phyloP scores from a whole-genome alignment of 2,888 invertebrate genomes.

The Dione juno region DNA sequence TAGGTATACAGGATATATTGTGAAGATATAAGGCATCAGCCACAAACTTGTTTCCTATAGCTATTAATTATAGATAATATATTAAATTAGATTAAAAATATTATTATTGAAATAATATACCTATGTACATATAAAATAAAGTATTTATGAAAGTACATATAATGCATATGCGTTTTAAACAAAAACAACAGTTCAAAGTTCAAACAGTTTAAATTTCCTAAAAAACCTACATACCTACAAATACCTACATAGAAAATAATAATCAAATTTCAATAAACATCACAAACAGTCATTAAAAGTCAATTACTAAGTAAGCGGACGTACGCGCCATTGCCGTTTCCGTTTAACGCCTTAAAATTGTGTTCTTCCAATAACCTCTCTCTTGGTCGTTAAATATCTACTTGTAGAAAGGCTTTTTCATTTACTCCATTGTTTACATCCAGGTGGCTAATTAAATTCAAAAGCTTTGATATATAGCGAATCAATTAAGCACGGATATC shows the following conservation, averaged over 20 bases:
- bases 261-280: slow-evolving; percentile 21
- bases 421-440: slow-evolving; percentile 49
- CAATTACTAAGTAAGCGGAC: slow-evolving; percentile 58
- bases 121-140: too few species aligned
- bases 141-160: too few species aligned
- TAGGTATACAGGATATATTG: too few species aligned
- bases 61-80: too few species aligned
- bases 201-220: too few species aligned
- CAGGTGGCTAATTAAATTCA: slow-evolving; percentile 76
- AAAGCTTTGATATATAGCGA: slow-evolving; percentile 61
- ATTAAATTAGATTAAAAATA: too few species aligned
- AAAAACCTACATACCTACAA: too few species aligned
- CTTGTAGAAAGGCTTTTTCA: slow-evolving; percentile 34
- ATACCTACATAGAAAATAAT: slow-evolving; percentile 12
- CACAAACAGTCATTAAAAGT: slow-evolving; percentile 25
- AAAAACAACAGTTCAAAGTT: too few species aligned
- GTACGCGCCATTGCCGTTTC: slow-evolving; percentile 73
- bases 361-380: slow-evolving; percentile 39
- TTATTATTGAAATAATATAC: too few species aligned
- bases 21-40: too few species aligned
- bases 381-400: slow-evolving; percentile 30
- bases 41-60: not conserved
- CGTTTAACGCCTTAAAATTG: slow-evolving; percentile 47
- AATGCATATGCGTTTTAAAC: too few species aligned
- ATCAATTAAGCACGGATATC: slow-evolving; percentile 58